Evolutionary conservation across 2,797 vertebrate species (phyloP).

Genomic region (Fratercula arctica): DNA sequence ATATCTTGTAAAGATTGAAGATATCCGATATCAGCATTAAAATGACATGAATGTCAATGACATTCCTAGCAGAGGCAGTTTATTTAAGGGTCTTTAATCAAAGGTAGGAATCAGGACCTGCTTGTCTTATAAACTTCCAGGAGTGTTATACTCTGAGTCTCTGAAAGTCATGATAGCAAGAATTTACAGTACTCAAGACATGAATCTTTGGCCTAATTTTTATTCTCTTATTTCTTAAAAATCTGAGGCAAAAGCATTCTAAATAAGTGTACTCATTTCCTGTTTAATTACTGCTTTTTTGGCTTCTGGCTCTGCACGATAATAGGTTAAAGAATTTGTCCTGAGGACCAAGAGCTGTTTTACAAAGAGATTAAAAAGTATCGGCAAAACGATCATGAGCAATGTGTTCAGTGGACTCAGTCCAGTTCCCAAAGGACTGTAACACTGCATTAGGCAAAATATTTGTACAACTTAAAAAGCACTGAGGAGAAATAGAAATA

Average conservation of each 20-base stretch:
- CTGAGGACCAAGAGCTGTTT: not conserved
- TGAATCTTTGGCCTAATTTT: not conserved
- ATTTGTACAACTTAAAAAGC: conserved; percentile 24
- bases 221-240: not conserved
- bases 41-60: not conserved
- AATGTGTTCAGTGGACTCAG: not conserved
- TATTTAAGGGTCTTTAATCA: not conserved
- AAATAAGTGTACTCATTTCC: not conserved
- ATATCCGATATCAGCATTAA: not conserved
- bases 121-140: not conserved
- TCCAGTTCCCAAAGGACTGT: not conserved
- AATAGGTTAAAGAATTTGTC: not conserved
- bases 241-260: not conserved
- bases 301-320: not conserved
- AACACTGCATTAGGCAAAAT: conserved; percentile 36
- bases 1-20: not conserved
- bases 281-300: not conserved
- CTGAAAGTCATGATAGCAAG: not conserved
- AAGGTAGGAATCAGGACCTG: not conserved
- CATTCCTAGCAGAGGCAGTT: not conserved
- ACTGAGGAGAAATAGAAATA: not conserved
- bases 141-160: not conserved
- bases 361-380: not conserved
- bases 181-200: not conserved
- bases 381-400: not conserved